A percentile compares a stretch with the other conserved stretches of the same genome.
Evolutionary conservation across 1,140 invertebrate species (phyloP).

Genomic region (Zaprionus ornatus): DNA sequence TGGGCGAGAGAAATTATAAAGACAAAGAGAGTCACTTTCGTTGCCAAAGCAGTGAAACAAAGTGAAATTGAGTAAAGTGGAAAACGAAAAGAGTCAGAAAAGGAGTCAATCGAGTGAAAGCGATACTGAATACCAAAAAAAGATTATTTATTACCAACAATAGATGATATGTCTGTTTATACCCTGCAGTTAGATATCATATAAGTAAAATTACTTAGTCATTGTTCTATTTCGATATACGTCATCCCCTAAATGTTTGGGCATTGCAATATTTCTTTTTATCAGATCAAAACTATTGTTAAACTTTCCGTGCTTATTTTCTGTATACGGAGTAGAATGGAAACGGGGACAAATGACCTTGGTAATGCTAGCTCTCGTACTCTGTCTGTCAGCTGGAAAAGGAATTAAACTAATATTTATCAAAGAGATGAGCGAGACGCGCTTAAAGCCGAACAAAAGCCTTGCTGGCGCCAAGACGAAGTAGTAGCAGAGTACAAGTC

Average conservation of each 20-base stretch:
- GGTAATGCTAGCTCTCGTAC: slow-evolving; percentile 3
- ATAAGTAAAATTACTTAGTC: background rate
- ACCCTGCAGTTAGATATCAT: background rate
- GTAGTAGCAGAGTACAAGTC: slow-evolving; percentile 20
- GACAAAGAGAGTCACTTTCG: slow-evolving; percentile 15
- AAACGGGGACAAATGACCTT: slow-evolving; percentile 22
- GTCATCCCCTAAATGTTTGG: background rate
- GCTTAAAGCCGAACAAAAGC: slow-evolving; percentile 74
- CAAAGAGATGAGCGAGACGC: slow-evolving; percentile 77
- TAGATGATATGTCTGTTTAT: background rate
- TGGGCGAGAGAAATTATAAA: slow-evolving; percentile 44
- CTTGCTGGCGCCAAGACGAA: slow-evolving; percentile 59
- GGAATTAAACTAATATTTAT: slow-evolving; percentile 82
- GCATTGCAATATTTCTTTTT: background rate
- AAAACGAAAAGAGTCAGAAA: background rate
- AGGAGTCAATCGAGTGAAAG: background rate
- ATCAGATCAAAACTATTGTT: background rate
- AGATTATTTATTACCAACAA: background rate
- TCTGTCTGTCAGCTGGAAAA: slow-evolving; percentile 34
- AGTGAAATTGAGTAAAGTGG: slow-evolving; percentile 15
- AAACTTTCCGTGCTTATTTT: background rate
- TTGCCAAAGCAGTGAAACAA: slow-evolving; percentile 16
- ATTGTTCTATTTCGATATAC: background rate
- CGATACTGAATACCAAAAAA: background rate
- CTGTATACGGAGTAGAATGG: background rate